Evolutionary conservation across 2,113 vertebrate genomes (phyloP).

Genomic region (Amia ocellicauda): DNA sequence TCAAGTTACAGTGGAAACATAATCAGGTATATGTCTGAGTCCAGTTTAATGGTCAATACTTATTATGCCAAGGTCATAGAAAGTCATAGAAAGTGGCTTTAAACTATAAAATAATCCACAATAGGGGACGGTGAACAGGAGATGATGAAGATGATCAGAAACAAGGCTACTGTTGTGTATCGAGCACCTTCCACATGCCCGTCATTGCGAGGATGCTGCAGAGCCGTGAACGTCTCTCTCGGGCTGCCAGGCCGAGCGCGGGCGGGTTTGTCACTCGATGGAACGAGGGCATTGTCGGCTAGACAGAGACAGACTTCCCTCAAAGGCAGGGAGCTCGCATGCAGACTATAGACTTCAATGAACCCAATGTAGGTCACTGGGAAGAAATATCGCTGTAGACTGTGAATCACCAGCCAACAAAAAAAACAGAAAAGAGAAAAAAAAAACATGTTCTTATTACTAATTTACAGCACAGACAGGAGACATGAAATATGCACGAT

Average conservation of each 20-base stretch:
- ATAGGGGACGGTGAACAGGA: too few relatives aligned
- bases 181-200: too few relatives aligned
- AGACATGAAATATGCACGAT: not conserved
- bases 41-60: too few relatives aligned
- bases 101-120: too few relatives aligned
- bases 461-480: constrained; percentile 6
- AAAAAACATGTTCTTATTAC: constrained; percentile 7
- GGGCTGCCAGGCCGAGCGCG: not conserved
- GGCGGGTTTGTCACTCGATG: not conserved
- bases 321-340: constrained; percentile 38
- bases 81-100: too few relatives aligned
- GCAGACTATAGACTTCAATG: constrained; percentile 43
- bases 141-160: too few relatives aligned
- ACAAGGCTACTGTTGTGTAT: too few relatives aligned
- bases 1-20: too few relatives aligned
- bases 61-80: too few relatives aligned
- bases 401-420: constrained; percentile 28
- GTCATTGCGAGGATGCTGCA: too few relatives aligned
- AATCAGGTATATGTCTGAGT: too few relatives aligned
- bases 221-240: too few relatives aligned
- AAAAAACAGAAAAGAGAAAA: constrained; percentile 30
- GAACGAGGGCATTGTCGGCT: not conserved
- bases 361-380: constrained; percentile 48
- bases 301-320: not conserved
- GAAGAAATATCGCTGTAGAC: constrained; percentile 25